Evolutionary conservation across 2,113 vertebrate species (phyloP).

Genomic region (Cynoglossus semilaevis): DNA sequence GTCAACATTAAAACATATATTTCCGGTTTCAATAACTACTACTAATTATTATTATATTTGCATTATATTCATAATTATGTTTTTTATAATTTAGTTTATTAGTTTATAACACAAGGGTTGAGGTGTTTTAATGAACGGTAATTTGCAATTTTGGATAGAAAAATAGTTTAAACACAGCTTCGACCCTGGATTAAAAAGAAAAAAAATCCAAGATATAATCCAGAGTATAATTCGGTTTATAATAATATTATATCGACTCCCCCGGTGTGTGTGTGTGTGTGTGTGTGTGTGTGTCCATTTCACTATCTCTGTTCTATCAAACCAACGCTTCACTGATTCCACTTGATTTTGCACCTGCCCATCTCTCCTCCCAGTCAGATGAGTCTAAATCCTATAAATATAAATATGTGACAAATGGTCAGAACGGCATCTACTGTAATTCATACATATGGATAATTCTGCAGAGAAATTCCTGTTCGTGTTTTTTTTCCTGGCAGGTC

Average conservation of each 20-base stretch:
- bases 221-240: too few relatives aligned
- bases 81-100: too few relatives aligned
- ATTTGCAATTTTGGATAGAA: too few relatives aligned
- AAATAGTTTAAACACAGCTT: too few relatives aligned
- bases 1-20: too few relatives aligned
- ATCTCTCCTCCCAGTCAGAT: neutral
- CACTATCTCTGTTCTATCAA: constrained; percentile 3
- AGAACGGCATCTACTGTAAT: neutral
- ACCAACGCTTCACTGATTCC: constrained; percentile 28
- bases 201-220: too few relatives aligned
- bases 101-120: too few relatives aligned
- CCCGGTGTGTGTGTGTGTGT: neutral
- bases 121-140: too few relatives aligned
- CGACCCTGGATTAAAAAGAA: too few relatives aligned
- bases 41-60: too few relatives aligned
- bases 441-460: neutral
- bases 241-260: neutral
- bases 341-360: constrained; percentile 49
- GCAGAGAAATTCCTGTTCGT: neutral
- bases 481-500: constrained; percentile 14
- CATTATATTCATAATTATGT: too few relatives aligned
- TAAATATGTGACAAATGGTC: neutral
- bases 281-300: constrained; percentile 1
- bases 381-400: constrained; percentile 4
- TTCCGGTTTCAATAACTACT: too few relatives aligned